These are phyloP conservation scores for Poecilia gillii DNA, from an alignment of 2,797 vertebrate species.

Conservation along the genomic window DNA sequence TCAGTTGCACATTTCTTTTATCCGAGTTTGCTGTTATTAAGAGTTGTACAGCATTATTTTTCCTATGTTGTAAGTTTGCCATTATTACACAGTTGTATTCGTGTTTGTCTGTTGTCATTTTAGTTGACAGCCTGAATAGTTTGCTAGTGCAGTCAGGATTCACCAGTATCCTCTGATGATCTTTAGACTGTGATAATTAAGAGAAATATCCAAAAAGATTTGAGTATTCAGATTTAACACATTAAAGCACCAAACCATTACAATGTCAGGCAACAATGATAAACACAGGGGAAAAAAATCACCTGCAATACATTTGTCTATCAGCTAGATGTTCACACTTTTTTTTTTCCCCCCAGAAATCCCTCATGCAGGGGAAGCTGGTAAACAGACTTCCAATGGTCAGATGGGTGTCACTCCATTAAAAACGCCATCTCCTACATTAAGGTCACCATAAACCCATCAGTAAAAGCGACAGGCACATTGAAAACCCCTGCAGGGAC, in stretches of 20 bases:
- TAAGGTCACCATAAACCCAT: constrained; percentile 45
- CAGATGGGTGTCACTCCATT: constrained; percentile 7
- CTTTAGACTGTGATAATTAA: not conserved
- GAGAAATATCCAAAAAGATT: not conserved
- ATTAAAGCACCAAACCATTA: not conserved
- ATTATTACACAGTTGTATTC: not conserved
- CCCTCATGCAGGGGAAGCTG: not conserved
- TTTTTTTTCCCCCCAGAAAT: not conserved
- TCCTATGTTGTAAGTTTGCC: not conserved
- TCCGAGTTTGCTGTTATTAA: not conserved
- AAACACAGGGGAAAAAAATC: not conserved
- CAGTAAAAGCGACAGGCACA: constrained; percentile 23
- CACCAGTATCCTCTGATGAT: not conserved
- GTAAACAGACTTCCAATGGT: constrained; percentile 1
- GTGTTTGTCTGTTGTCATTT: not conserved
- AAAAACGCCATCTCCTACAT: constrained; percentile 22
- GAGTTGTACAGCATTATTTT: not conserved
- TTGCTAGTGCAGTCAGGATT: not conserved
- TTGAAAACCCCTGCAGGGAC: constrained; percentile 26
- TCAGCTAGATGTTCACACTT: not conserved
- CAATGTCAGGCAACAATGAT: not conserved
- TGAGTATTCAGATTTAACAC: not conserved
- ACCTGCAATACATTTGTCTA: not conserved
- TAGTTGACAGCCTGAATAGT: not conserved
- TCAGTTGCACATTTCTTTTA: not conserved